A percentile compares a stretch with the other conserved stretches of the same genome.
These are phyloP conservation scores for Dorcus hopei DNA, from an alignment of 2,888 invertebrate species.

Conservation along the genomic window DNA sequence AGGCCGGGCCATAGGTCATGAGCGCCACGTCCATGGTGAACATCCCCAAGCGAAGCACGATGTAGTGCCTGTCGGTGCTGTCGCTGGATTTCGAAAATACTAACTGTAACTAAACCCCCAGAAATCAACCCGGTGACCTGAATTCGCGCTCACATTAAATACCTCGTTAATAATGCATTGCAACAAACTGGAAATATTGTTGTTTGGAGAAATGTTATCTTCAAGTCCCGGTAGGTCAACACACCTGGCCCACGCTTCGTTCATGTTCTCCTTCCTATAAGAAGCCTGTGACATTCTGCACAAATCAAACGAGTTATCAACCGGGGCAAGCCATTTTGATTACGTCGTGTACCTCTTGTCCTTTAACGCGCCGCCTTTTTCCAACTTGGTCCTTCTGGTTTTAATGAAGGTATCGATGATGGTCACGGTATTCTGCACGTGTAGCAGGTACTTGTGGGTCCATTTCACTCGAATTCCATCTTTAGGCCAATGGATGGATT, in stretches of 20 bases:
- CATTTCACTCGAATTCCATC: conserved; percentile 22
- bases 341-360: conserved; percentile 17
- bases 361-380: conserved; percentile 16
- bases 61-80: conserved; percentile 67
- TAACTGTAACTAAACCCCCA: conserved; percentile 56
- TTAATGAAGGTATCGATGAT: conserved; percentile 20
- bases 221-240: conserved; percentile 79
- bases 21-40: conserved; percentile 71
- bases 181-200: conserved; percentile 67
- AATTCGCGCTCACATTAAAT: conserved; percentile 9
- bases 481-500: conserved; percentile 28
- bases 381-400: conserved; percentile 21
- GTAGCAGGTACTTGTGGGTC: conserved; percentile 18
- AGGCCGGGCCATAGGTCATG: conserved; percentile 75
- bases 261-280: conserved; percentile 38
- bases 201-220: conserved; percentile 76
- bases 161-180: conserved; percentile 71
- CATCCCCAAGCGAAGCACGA: conserved; percentile 68
- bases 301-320: background rate
- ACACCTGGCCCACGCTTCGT: conserved; percentile 70
- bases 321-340: background rate
- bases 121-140: background rate
- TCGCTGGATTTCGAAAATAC: conserved; percentile 64
- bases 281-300: background rate
- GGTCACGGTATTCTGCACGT: conserved; percentile 26